phyloP scores from a whole-genome alignment of 2,888 invertebrate species.

The Macaria notata region DNA sequence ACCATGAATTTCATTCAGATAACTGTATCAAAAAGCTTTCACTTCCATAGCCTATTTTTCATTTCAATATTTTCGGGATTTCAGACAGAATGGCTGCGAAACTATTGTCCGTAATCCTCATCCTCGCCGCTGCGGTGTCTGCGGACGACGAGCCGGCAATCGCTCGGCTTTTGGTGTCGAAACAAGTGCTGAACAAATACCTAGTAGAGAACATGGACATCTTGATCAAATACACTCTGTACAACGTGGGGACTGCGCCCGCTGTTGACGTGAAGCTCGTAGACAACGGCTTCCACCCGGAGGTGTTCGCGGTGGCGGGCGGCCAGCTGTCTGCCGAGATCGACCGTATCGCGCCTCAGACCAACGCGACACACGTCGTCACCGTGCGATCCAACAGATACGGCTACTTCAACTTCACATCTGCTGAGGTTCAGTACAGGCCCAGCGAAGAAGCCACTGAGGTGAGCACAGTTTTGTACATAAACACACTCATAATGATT shows the following conservation, averaged over 20 bases:
- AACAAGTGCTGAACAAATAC: conserved; percentile 97
- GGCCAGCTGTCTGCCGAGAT: conserved; percentile 92
- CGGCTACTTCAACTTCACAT: conserved; percentile 98
- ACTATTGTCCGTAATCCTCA: conserved; percentile 69
- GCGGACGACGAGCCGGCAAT: conserved; percentile 87
- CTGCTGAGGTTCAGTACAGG: conserved; percentile 95
- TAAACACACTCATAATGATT: not conserved
- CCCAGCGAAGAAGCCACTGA: conserved; percentile 91
- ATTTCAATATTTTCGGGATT: conserved; percentile 40
- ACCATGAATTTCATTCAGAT: conserved; percentile 18
- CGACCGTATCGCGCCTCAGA: conserved; percentile 95
- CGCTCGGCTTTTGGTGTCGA: conserved; percentile 93
- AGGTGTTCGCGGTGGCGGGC: conserved; percentile 94
- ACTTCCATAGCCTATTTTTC: conserved; percentile 6
- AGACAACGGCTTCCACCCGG: conserved; percentile 96
- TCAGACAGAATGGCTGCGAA: conserved; percentile 70
- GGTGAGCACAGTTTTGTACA: conserved; percentile 62
- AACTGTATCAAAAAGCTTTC: conserved; percentile 6
- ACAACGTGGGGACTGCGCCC: conserved; percentile 95
- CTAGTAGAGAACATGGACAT: conserved; percentile 98
- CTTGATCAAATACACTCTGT: conserved; percentile 96
- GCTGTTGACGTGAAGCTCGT: conserved; percentile 94
- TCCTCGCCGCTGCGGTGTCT: conserved; percentile 69
- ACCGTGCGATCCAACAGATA: conserved; percentile 94
- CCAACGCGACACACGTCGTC: conserved; percentile 96